Evolutionary conservation across 2,797 vertebrate genomes (phyloP), one percentile per base, ranked within the genome.

Genomic region (Phoebastria nigripes): DNA sequence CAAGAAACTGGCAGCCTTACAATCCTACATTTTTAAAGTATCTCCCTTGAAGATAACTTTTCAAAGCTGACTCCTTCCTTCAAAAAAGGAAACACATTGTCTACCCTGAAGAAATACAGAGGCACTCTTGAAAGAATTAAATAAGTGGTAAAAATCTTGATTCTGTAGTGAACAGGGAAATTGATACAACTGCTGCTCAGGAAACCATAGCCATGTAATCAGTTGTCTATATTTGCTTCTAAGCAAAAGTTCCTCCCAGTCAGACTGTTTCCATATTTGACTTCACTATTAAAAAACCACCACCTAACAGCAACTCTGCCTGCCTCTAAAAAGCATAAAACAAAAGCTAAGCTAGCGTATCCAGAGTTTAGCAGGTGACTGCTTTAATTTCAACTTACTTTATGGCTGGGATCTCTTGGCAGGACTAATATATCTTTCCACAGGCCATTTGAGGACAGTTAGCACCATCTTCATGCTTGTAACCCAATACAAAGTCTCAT

Each of bases 401-500:
- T 56, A 13, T 17, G 31, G 49, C 79, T 67, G 15, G 24, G 37
- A 82, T 86, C 59, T 54, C 92, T 93, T 78, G 28, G 67, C 91
- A 93, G 55, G 44, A 87, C 33, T 67, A 73, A 25, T 31, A 22
- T 24, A 78, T 83, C 76, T 83, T 93, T 88, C 84, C 69, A 52
- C 6, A 92, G 82, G 89, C 71, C 84, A 78, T 71, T 1, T 83
- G 76, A 93, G 84, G 91, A 91, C 82, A 91, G 78, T 76, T 37
- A 94, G 82, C 91, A 83, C 26, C 9, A 56, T 89, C 31, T 85
- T 82, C 52, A 61, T 76, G 69, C 72, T 70, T 89, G 89, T 82
- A 96, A 93, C 56, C 71, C 62, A 81, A 94, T 89, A 95, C 25
- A 29, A 89, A 94, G 63, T 78, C 52, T 94, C 76, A 83, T 11